Conservation (phyloP, 2,888 invertebrate genomes). For the Tetragonisca angustula region DNA sequence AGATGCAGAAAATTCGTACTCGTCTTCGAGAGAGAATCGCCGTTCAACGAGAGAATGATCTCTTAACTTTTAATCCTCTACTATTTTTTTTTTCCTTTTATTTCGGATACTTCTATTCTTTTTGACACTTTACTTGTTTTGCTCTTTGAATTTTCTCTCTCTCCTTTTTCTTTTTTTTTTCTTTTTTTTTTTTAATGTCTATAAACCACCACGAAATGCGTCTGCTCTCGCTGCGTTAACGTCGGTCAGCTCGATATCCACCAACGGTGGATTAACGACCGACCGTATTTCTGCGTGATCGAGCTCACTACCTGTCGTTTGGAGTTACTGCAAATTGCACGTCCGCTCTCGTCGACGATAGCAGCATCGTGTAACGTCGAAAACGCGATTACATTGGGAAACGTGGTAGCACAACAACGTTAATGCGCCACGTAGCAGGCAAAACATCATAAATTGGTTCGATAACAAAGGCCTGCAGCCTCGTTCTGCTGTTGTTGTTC, state of each 20-base stretch:
- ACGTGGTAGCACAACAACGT: slow-evolving; percentile 13
- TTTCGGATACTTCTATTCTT: not conserved
- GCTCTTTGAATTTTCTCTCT: not conserved
- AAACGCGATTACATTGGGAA: slow-evolving; percentile 24
- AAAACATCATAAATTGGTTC: slow-evolving; percentile 36
- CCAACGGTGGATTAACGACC: slow-evolving; percentile 33
- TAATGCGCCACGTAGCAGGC: slow-evolving; percentile 12
- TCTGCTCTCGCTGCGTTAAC: slow-evolving; percentile 36
- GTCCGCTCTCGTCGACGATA: slow-evolving; percentile 34
- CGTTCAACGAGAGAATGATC: slow-evolving; percentile 2
- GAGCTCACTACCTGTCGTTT: slow-evolving; percentile 52
- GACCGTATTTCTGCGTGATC: slow-evolving; percentile 45
- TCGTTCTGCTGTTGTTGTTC: not conserved
- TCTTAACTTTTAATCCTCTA: not conserved
- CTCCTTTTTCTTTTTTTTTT: not conserved
- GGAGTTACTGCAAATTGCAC: slow-evolving; percentile 71
- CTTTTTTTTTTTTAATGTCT: not conserved
- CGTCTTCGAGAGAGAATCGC: not conserved
- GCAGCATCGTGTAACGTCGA: slow-evolving; percentile 23
- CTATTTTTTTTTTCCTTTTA: not conserved
- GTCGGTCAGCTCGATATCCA: slow-evolving; percentile 34
- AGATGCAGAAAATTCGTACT: slow-evolving; percentile 27
- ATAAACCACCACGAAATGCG: slow-evolving; percentile 25
- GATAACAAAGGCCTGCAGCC: slow-evolving; percentile 8
- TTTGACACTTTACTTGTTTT: not conserved